These are phyloP conservation scores for Gymnoscopelus braueri DNA, from an alignment of 2,797 vertebrate genomes.

Conservation along the genomic window DNA sequence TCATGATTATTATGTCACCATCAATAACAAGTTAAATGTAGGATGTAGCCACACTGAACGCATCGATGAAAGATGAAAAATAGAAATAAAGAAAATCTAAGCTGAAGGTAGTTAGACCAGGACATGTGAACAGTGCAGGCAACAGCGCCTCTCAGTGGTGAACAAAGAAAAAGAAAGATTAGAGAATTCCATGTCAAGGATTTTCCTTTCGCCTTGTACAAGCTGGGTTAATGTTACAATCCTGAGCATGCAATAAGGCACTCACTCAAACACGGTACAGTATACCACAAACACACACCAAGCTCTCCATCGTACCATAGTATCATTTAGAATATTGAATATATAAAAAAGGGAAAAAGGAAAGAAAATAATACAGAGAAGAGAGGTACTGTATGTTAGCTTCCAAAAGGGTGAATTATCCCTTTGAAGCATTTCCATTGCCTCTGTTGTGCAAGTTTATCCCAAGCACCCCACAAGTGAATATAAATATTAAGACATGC, in stretches of 20 bases:
- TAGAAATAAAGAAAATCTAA: not conserved
- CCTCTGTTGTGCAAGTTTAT: constrained; percentile 43
- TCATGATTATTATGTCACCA: too few species aligned
- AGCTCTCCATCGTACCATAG: not conserved
- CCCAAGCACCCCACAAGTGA: not conserved
- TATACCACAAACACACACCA: constrained; percentile 10
- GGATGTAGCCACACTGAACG: not conserved
- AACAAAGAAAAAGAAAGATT: constrained; percentile 8
- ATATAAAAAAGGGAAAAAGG: not conserved
- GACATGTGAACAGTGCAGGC: constrained; percentile 34
- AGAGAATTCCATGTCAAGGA: not conserved
- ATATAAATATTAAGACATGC: constrained; percentile 21
- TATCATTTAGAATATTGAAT: not conserved
- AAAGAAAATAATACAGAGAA: too few species aligned
- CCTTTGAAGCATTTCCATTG: not conserved
- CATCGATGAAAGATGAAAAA: not conserved
- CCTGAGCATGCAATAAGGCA: constrained; percentile 13
- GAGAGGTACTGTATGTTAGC: not conserved
- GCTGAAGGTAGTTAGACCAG: constrained; percentile 21
- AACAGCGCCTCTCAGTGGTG: constrained; percentile 10
- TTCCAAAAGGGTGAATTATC: not conserved
- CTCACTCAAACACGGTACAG: constrained; percentile 17
- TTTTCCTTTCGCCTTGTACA: not conserved
- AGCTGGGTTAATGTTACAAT: not conserved
- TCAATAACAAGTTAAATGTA: constrained; percentile 1